Conservation (phyloP, 2,113 vertebrate genomes). For the Scatophagus argus region DNA sequence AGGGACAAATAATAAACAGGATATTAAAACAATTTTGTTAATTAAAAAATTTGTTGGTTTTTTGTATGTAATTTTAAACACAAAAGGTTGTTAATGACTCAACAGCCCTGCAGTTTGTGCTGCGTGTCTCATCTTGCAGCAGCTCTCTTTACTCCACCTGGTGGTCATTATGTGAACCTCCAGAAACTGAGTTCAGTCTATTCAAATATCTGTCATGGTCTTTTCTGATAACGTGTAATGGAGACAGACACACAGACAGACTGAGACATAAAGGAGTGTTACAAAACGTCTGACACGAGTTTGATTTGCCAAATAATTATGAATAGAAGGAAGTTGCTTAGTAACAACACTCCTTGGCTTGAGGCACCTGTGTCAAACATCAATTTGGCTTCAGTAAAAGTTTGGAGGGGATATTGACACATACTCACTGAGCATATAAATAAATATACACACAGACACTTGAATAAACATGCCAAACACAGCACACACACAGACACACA, state of each 20-base stretch:
- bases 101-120: no score
- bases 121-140: no score
- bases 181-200: neutral
- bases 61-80: neutral
- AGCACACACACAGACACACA: neutral
- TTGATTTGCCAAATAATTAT: conserved; percentile 49
- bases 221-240: conserved; percentile 6
- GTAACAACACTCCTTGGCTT: conserved; percentile 26
- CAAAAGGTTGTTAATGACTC: no score
- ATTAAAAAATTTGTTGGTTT: no score
- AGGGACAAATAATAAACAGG: no score
- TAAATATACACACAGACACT: neutral
- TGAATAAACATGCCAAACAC: neutral
- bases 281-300: conserved; percentile 6
- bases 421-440: neutral
- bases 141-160: conserved; percentile 40
- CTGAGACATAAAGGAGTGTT: neutral
- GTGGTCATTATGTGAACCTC: conserved; percentile 37
- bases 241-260: neutral
- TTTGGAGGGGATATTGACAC: conserved; percentile 9
- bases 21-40: no score
- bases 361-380: conserved; percentile 36
- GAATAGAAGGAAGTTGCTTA: conserved; percentile 22
- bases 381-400: conserved; percentile 35
- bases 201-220: neutral